Conservation (phyloP, 2,797 vertebrate genomes). For the Sebastes reedi region DNA sequence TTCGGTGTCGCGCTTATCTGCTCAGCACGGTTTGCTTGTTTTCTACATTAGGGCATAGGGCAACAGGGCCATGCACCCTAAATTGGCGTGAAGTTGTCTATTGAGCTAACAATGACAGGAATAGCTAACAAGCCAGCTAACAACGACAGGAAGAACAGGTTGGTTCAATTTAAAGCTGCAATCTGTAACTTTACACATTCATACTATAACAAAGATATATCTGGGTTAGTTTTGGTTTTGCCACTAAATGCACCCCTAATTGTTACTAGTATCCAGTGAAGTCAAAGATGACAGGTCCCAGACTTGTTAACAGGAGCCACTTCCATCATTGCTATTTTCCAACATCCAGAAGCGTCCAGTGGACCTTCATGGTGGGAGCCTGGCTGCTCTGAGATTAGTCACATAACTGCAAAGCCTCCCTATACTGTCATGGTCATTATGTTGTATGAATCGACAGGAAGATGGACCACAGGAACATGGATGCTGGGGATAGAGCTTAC, state of each 20-base stretch:
- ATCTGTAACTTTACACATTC: not conserved
- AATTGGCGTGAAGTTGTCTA: not conserved
- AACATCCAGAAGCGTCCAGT: not conserved
- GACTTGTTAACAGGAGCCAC: not conserved
- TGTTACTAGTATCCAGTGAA: not conserved
- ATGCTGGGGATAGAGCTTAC: not conserved
- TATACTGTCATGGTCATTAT: not conserved
- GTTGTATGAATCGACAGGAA: constrained; percentile 7
- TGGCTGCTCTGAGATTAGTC: constrained; percentile 5
- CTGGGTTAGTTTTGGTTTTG: not conserved
- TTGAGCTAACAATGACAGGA: not conserved
- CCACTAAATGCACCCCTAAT: not conserved
- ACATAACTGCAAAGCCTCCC: not conserved
- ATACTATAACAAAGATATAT: not conserved
- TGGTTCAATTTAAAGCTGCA: not conserved
- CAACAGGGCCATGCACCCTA: not conserved
- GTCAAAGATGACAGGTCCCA: not conserved
- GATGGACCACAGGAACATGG: not conserved
- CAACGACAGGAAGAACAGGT: not conserved
- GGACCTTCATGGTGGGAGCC: not conserved
- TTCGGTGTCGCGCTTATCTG: not conserved
- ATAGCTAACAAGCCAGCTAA: not conserved
- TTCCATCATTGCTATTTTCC: not conserved
- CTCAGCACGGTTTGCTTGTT: not conserved
- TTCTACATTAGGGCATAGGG: not conserved